Percentiles rank a stretch among this genome's conserved stretches.
These are phyloP conservation scores for Gallinago nigripennis DNA, from an alignment of 2,797 vertebrate genomes.

Conservation along the genomic window DNA sequence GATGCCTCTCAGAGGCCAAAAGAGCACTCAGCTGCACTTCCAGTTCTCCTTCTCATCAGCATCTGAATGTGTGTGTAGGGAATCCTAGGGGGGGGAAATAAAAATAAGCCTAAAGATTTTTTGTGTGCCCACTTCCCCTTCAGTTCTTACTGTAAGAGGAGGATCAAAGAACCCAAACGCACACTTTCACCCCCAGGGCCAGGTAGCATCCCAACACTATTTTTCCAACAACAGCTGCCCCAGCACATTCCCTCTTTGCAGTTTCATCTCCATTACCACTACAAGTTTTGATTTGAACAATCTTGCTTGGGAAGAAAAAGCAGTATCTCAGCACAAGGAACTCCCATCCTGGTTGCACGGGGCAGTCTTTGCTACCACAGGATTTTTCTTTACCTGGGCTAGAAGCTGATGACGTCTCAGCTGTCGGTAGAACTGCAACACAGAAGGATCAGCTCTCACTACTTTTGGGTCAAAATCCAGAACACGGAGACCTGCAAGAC, in stretches of 20 bases:
- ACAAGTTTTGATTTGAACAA: background rate
- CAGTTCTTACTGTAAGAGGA: background rate
- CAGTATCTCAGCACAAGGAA: background rate
- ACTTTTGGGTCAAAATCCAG: slow-evolving; percentile 91
- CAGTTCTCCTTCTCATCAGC: slow-evolving; percentile 53
- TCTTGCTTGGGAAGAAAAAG: background rate
- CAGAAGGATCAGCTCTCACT: slow-evolving; percentile 87
- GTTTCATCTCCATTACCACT: background rate
- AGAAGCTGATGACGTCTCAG: slow-evolving; percentile 81
- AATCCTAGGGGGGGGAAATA: background rate
- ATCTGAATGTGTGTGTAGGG: background rate
- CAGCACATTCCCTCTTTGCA: background rate
- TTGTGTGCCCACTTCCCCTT: background rate
- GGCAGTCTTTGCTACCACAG: background rate
- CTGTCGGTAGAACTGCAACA: slow-evolving; percentile 86
- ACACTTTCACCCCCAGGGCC: background rate
- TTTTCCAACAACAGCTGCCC: background rate
- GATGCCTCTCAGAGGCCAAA: background rate
- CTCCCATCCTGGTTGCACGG: background rate
- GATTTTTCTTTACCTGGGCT: slow-evolving; percentile 76
- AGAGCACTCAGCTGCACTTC: background rate
- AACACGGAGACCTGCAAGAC: slow-evolving; percentile 88
- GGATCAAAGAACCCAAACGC: background rate
- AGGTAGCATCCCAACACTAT: background rate
- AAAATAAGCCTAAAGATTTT: rapidly evolving